These are phyloP conservation scores for Erpetoichthys calabaricus DNA, from an alignment of 2,797 vertebrate genomes.

Conservation along the genomic window DNA sequence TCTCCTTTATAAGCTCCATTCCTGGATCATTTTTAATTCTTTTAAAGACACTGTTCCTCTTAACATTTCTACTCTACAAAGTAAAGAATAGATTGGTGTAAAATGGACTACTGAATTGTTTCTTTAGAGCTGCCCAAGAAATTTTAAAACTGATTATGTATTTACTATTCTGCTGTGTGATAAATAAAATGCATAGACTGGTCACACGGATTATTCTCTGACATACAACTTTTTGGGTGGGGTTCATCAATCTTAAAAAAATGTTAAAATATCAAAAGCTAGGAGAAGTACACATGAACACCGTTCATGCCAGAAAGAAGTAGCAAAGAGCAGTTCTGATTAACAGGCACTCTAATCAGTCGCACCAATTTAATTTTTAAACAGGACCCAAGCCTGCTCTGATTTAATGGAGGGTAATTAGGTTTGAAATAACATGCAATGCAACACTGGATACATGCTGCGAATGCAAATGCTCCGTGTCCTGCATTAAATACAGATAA, in stretches of 20 bases:
- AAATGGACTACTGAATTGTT: no score
- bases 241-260: no score
- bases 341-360: conserved; percentile 8
- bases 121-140: no score
- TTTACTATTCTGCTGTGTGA: no score
- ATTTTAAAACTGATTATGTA: no score
- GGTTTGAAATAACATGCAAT: conserved; percentile 11
- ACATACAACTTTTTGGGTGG: not conserved
- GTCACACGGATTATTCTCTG: not conserved
- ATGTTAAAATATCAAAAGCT: not conserved
- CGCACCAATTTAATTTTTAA: conserved; percentile 9
- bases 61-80: no score
- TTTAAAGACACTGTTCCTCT: no score
- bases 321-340: not conserved
- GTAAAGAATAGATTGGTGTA: no score
- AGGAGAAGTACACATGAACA: conserved; percentile 2
- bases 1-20: no score
- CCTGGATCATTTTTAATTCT: no score
- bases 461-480: conserved; percentile 8
- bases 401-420: conserved; percentile 11
- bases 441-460: conserved; percentile 10
- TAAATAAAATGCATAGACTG: not conserved
- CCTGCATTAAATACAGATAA: not conserved
- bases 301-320: conserved; percentile 6
- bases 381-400: conserved; percentile 11